Evolutionary conservation across 2,888 invertebrate genomes (phyloP), one percentile per base, ranked within the genome.

Genomic region (Agapostemon virescens): DNA sequence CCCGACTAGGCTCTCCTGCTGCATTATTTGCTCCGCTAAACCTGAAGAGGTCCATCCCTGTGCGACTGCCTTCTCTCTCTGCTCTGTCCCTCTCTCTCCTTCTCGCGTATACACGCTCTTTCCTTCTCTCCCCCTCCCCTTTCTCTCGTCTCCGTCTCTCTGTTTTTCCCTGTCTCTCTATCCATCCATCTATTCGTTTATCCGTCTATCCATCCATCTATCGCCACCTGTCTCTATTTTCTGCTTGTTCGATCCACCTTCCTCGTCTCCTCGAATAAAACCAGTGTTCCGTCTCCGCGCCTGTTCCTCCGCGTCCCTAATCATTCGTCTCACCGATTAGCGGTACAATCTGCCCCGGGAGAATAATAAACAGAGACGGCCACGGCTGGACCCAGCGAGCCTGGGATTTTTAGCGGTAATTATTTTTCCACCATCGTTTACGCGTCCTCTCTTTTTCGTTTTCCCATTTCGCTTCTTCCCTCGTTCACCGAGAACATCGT

Each of bases 11-110:
- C 80, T 81, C 81, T 77, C 85, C 85, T 79, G 88, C 80, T 88
- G 86, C 85, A 90, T 90, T 89, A 90, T 89, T 90, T 90, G 89
- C 89, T 89, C 87, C 89, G 89, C 85, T 89, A 89, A 90, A 89
- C 89, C 88, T 88, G 86, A 89, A 90, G 90, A 89, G 89, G 86
- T 88, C 87, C 84, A 74, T 86, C 86, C 88, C 85, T 85, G 82
- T 86, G 69, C 85, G 69, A 74, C 79, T 75, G 55, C 73, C 81
- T 79, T 74, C 69, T 45, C 73, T 49, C 33, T 52, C 69, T 45
- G 3, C 42, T 45, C 1, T 7, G 2, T 9, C n/a, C 13, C 3
- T 15, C 1, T 64, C 61, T 70, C 81, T 74, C 49, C 64, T 67
- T 64, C 69, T 80, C 83, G 11, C 2, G 0, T 11, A 1, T 11